Evolutionary conservation across 2,797 vertebrate genomes (phyloP), one percentile per base, ranked within the genome.

Genomic region (Gallinago stenura): DNA sequence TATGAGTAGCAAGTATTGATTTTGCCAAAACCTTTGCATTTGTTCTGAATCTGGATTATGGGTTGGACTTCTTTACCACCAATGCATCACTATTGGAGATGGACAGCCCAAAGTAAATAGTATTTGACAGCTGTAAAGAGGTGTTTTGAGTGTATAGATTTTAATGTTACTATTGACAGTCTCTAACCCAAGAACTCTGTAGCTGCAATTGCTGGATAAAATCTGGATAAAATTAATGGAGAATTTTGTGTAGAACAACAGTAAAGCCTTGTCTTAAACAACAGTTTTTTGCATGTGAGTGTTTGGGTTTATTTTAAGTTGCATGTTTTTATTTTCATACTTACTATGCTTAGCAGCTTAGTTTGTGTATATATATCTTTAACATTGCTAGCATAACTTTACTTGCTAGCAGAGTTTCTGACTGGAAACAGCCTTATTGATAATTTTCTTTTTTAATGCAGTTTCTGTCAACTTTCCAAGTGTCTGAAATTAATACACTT

Each of bases 241-340:
- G 73, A 48, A 62, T 28, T 14, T 39, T 1, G 19, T 28, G 25
- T 28, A 66, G 68, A 79, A 56, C 13, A 76, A 6, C 7, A n/a
- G 6, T 12, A 22, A 87, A 61, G 6, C 3, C 4, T 43, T 58
- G 31, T 77, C 69, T 22, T 9, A 24, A 65, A 31, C 13, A 72
- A 45, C 9, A 25, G 8, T 2, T 8, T 66, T 46, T 9, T n/a
- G 2, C 17, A 8, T 17, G 6, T 20, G 28, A 4, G 19, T 3
- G 9, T n/a, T 57, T 57, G n/a, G n/a, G 0, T 2, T 6, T 13
- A 41, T 60, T 41, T 48, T 5, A 45, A 7, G 3, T 43, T n/a
- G 6, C 3, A 3, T 10, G 5, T 60, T 75, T 65, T 90, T 58
- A 35, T 60, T 30, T 48, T 87, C 15, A 31, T 77, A 28, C 33